Percentiles rank a stretch among this genome's conserved stretches.
Conservation (phyloP, 2,888 invertebrate species). For the Eudasyphora cyanicolor region DNA sequence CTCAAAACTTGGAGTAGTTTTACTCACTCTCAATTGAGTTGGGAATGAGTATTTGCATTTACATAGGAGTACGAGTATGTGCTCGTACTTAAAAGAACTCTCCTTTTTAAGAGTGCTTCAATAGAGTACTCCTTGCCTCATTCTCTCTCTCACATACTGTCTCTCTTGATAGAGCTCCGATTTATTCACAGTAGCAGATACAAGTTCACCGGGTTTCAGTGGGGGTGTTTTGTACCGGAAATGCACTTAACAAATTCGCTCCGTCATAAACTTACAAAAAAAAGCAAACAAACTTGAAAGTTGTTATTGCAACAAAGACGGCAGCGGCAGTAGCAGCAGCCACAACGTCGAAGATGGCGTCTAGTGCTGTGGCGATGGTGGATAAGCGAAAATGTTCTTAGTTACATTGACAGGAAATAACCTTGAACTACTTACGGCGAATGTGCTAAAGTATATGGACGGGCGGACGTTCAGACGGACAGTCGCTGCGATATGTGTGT, state of each 20-base stretch:
- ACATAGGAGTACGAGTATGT: neutral
- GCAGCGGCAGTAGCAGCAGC: neutral
- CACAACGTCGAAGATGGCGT: neutral
- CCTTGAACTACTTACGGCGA: conserved; percentile 64
- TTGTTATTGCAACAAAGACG: neutral
- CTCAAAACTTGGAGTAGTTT: neutral
- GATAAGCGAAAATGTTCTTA: neutral
- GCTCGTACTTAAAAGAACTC: neutral
- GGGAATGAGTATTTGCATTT: neutral
- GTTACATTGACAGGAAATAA: conserved; percentile 60
- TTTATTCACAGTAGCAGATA: neutral
- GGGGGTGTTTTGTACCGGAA: conserved; percentile 54
- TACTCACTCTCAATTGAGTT: neutral
- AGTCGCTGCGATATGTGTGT: conserved; percentile 38
- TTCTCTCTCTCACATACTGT: neutral
- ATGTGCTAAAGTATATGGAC: neutral
- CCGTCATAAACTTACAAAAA: neutral
- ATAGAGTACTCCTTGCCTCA: too few relatives aligned
- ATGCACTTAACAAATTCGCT: conserved; percentile 42
- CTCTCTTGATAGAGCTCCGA: neutral
- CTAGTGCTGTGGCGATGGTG: neutral
- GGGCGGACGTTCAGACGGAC: neutral
- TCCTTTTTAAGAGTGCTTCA: too few relatives aligned
- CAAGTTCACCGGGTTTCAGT: conserved; percentile 1
- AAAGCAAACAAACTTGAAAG: neutral